These are phyloP conservation scores for Drosophila lini DNA, from an alignment of 1,140 invertebrate species.

Conservation along the genomic window DNA sequence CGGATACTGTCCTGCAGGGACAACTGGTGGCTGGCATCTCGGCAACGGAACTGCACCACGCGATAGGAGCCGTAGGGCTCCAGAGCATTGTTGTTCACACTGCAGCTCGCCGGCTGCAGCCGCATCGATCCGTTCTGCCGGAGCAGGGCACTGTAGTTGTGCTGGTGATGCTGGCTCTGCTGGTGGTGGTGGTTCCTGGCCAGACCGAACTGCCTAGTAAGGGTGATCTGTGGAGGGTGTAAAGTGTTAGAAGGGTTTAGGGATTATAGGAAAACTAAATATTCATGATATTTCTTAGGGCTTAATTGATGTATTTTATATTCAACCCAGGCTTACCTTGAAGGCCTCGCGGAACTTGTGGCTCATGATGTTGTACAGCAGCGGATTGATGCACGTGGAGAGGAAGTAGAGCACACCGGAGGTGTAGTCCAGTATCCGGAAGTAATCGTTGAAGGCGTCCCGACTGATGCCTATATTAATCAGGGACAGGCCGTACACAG, in stretches of 20 bases:
- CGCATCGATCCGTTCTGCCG: constrained; percentile 72
- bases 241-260: not conserved
- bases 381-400: constrained; percentile 91
- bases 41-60: constrained; percentile 76
- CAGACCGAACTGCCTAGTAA: constrained; percentile 69
- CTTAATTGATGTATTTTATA: not conserved
- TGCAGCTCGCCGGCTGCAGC: constrained; percentile 62
- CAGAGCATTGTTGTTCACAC: constrained; percentile 77
- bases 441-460: constrained; percentile 85
- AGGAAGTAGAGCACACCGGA: constrained; percentile 90
- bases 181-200: constrained; percentile 61
- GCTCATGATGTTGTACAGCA: constrained; percentile 95
- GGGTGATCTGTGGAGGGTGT: constrained; percentile 50
- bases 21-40: constrained; percentile 67
- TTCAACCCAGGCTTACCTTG: constrained; percentile 86
- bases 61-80: constrained; percentile 77
- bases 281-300: not conserved
- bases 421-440: constrained; percentile 87
- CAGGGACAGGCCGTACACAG: constrained; percentile 87
- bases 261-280: not conserved
- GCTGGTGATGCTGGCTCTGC: constrained; percentile 64
- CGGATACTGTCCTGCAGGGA: constrained; percentile 75
- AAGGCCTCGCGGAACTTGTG: constrained; percentile 93
- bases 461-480: constrained; percentile 80
- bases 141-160: constrained; percentile 75